Base-by-base conservation (phyloP, 1,140 invertebrate genomes). In the Piezodorus guildinii region DNA sequence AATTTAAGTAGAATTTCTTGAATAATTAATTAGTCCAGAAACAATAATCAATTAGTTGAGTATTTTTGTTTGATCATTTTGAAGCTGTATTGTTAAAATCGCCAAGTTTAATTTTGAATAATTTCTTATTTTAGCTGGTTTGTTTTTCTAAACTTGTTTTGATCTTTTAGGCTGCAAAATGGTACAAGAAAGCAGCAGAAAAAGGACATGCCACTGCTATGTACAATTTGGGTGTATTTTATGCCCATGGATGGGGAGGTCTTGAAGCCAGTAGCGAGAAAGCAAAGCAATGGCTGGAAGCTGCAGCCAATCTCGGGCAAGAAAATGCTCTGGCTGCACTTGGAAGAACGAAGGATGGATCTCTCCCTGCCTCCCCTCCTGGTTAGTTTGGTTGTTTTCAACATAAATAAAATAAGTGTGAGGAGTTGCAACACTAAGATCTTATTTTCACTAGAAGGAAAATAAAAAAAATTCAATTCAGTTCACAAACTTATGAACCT, bases 221-320 rank as follows among this genome's bases (percentile, higher is more conserved):
- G 63, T 85, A 83, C 71, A 85, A 85, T 68, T 73, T 84, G 39
- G 82, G 79, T 12, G 77, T 85, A 49, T 85, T 80, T 68, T 75
- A 83, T 72, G 82, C 79, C 10, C 81, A 83, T 71, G 83, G 82
- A 2, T 74, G 75, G 66, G 83, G 81, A 27, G 81, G 79, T 0
- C 70, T 83, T 0, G 60, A 72, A 14, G 67, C 72, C 12, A 76
- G 82, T 67, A 65, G 69, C 16, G 70, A 71, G 21, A 76, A 69
- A 10, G 81, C 81, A 3, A 75, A 75, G 12, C 65, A 75, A 19
- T 75, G 80, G 23, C 75, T 85, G 25, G 72, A 70, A 16, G 72
- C 76, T 65, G 82, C 83, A n/a, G 81, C 81, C 5, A 74, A 76
- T 23, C 74, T 81, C 66, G 83, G 82, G 2, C 80, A 83, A 65